Percentiles rank a stretch among this genome's conserved stretches.
These are phyloP conservation scores for Agonopterix subpropinquella DNA, from an alignment of 2,888 invertebrate species.

Conservation along the genomic window DNA sequence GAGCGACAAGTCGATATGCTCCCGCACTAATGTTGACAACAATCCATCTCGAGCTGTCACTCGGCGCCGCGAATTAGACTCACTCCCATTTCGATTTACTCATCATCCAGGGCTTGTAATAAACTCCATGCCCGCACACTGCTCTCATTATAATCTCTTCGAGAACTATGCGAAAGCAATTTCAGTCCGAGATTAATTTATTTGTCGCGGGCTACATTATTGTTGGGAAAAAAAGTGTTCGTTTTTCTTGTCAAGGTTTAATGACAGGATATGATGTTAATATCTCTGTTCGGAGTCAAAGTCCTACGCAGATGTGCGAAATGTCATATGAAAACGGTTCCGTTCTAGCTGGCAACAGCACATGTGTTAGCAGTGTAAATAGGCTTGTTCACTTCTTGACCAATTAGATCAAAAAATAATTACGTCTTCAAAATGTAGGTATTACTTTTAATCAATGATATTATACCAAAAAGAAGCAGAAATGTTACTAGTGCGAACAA, in stretches of 20 bases:
- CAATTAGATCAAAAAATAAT: too few relatives aligned
- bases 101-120: constrained; percentile 43
- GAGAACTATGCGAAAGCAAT: constrained; percentile 50
- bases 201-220: constrained; percentile 53
- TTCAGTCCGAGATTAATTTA: constrained; percentile 56
- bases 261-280: constrained; percentile 68
- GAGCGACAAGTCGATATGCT: constrained; percentile 65
- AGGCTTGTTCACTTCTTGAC: background rate
- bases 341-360: constrained; percentile 42
- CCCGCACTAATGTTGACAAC: constrained; percentile 72
- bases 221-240: constrained; percentile 41
- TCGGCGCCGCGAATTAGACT: constrained; percentile 67
- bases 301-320: constrained; percentile 59
- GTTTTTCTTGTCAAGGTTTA: constrained; percentile 53
- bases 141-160: constrained; percentile 43
- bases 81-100: constrained; percentile 71
- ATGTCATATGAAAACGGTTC: constrained; percentile 48
- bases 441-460: too few relatives aligned
- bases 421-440: too few relatives aligned
- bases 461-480: too few relatives aligned
- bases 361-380: constrained; percentile 31
- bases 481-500: too few relatives aligned
- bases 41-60: constrained; percentile 69
- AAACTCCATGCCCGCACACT: constrained; percentile 36
- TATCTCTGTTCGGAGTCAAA: constrained; percentile 33